phyloP scores from a whole-genome alignment of 1,140 invertebrate species.

The Sitodiplosis mosellana region DNA sequence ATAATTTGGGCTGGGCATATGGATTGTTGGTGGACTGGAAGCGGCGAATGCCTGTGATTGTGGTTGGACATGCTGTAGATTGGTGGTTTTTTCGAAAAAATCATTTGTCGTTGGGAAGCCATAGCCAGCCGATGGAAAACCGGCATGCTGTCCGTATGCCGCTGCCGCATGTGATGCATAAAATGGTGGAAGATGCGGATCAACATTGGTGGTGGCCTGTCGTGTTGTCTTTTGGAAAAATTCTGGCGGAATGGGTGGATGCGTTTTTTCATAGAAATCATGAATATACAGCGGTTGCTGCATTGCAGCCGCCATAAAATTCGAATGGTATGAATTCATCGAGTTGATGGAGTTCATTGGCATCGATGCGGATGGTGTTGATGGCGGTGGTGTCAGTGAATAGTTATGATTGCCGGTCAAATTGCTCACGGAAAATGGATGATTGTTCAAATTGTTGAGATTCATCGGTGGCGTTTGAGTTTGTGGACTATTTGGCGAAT shows the following conservation, averaged over 20 bases:
- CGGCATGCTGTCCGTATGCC: slow-evolving; percentile 15
- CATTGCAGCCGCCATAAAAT: slow-evolving; percentile 11
- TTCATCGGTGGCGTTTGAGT: slow-evolving; percentile 10
- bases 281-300: background rate
- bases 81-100: too few species aligned
- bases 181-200: slow-evolving; percentile 8
- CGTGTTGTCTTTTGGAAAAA: slow-evolving; percentile 1
- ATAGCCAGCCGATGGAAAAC: slow-evolving; percentile 6
- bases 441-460: slow-evolving; percentile 9
- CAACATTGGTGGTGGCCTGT: slow-evolving; percentile 7
- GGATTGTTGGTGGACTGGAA: slow-evolving; percentile 16
- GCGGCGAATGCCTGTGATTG: slow-evolving; percentile 13
- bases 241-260: background rate
- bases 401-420: slow-evolving; percentile 13
- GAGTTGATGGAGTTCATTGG: slow-evolving; percentile 1
- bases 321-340: slow-evolving; percentile 15
- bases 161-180: slow-evolving; percentile 1
- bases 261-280: slow-evolving; percentile 5
- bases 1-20: slow-evolving; percentile 22
- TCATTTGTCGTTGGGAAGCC: slow-evolving; percentile 4
- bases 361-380: slow-evolving; percentile 15
- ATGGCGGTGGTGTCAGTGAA: slow-evolving; percentile 11
- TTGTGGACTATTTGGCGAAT: slow-evolving; percentile 10
- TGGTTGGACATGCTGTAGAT: slow-evolving; percentile 12
- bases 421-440: slow-evolving; percentile 18